Base-by-base conservation (phyloP, 2,797 vertebrate genomes). In the Tarsius wallacei region DNA sequence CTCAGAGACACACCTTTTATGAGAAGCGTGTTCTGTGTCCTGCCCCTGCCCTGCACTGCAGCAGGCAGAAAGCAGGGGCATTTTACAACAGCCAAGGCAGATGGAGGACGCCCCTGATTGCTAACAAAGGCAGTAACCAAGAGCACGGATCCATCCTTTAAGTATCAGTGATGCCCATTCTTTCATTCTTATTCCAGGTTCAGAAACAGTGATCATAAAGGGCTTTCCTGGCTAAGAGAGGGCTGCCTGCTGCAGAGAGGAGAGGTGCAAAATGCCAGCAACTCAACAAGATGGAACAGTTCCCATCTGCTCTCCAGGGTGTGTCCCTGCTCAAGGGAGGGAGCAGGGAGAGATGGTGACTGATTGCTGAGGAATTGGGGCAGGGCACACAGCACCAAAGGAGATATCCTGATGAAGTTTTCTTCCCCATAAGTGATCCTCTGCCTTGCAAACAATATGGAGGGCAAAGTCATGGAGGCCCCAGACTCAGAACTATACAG, bases 1-100 rank as follows among this genome's bases (percentile, higher is more conserved):
- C 94, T 53, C 55, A 15, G 82, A 98, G 88, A 84, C 87, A 91
- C 55, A 81, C 81, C 97, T 98, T 89, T 93, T 83, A 94, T 13
- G 86, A 87, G 63, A 82, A 86, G 2, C 49, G 7, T 53, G 87
- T 12, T 90, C 26, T 64, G 90, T 0, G 2, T 47, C 87, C 91
- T 1, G 4, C 55, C 64, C 24, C 31, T 42, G 13, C 51, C 36
- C 28, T 17, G 51, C 15, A 21, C 26, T 61, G 33, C 26, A 11
- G 74, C 53, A 88, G 86, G 86, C 74, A 74, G 59, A 95, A 22
- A 71, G 63, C 78, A 88, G n/a, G 71, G 63, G 28, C 66, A 49
- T 61, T 91, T 85, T 64, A 87, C 49, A 80, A 78, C 13, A 78
- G 87, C 63, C 47, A 36, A 36, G 47, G 13, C 83, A 85, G 77